Conservation (phyloP, 2,888 invertebrate species). For the Anorthoa munda region DNA sequence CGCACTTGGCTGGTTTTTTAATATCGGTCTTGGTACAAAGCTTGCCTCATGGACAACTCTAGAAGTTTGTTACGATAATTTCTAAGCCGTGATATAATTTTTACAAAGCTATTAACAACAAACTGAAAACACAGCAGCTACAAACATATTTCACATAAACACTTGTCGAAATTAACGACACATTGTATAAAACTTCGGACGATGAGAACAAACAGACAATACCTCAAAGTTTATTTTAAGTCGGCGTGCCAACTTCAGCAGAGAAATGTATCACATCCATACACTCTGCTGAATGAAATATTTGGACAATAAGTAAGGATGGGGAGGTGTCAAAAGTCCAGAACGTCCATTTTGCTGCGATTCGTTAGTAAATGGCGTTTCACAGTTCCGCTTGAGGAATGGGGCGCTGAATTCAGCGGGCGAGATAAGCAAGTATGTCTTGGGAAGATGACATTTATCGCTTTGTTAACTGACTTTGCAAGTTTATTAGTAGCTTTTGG, state of each 20-base stretch:
- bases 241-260: slow-evolving; percentile 63
- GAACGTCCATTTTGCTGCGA: slow-evolving; percentile 55
- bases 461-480: slow-evolving; percentile 12
- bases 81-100: background rate
- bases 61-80: no score
- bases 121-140: background rate
- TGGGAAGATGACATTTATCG: slow-evolving; percentile 27
- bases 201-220: slow-evolving; percentile 56
- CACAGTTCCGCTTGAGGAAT: slow-evolving; percentile 48
- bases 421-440: slow-evolving; percentile 22
- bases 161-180: slow-evolving; percentile 59
- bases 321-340: slow-evolving; percentile 64
- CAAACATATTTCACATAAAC: slow-evolving; percentile 53
- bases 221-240: slow-evolving; percentile 66
- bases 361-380: slow-evolving; percentile 69
- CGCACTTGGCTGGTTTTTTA: no score
- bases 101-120: background rate
- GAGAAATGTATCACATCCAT: slow-evolving; percentile 67
- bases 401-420: slow-evolving; percentile 45
- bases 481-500: no score
- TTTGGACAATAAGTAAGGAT: slow-evolving; percentile 69
- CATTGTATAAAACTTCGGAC: slow-evolving; percentile 57
- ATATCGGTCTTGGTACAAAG: no score
- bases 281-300: slow-evolving; percentile 70
- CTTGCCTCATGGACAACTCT: no score